A percentile compares a stretch with the other conserved stretches of the same genome.
phyloP scores from a whole-genome alignment of 2,888 invertebrate genomes.

The Danaus chrysippus region DNA sequence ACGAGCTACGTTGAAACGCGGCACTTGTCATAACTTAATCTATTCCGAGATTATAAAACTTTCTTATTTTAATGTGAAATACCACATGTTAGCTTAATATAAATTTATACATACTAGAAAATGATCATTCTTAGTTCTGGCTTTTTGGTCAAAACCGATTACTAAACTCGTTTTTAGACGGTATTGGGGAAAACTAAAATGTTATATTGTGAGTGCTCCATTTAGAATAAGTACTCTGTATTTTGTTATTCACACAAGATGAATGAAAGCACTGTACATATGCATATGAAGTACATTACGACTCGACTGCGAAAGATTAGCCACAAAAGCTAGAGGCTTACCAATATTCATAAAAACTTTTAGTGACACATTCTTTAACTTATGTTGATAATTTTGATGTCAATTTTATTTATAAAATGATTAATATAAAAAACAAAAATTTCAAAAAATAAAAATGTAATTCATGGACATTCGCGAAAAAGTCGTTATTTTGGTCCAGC shows the following conservation, averaged over 20 bases:
- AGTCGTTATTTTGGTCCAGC: no score
- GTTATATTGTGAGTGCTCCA: not conserved
- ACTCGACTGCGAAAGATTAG: conserved; percentile 76
- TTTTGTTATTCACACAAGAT: conserved; percentile 2
- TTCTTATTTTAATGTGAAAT: not conserved
- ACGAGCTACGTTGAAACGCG: conserved; percentile 47
- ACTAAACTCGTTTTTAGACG: no score
- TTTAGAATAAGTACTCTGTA: not conserved
- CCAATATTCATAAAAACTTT: conserved; percentile 77
- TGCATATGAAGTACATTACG: conserved; percentile 61
- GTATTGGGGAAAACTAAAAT: not conserved
- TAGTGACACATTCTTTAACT: conserved; percentile 47
- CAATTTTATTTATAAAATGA: conserved; percentile 24
- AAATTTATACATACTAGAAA: no score
- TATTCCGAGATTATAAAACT: conserved; percentile 33
- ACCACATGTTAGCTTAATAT: no score
- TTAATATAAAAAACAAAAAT: conserved; percentile 11
- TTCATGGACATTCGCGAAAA: no score
- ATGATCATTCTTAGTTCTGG: no score
- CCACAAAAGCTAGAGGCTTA: conserved; percentile 74
- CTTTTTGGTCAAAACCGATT: no score
- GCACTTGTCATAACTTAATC: conserved; percentile 71
- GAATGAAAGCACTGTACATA: conserved; percentile 40
- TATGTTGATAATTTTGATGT: conserved; percentile 28
- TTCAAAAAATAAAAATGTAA: no score